phyloP scores from a whole-genome alignment of 2,797 vertebrate genomes.

The Mus spretus region DNA sequence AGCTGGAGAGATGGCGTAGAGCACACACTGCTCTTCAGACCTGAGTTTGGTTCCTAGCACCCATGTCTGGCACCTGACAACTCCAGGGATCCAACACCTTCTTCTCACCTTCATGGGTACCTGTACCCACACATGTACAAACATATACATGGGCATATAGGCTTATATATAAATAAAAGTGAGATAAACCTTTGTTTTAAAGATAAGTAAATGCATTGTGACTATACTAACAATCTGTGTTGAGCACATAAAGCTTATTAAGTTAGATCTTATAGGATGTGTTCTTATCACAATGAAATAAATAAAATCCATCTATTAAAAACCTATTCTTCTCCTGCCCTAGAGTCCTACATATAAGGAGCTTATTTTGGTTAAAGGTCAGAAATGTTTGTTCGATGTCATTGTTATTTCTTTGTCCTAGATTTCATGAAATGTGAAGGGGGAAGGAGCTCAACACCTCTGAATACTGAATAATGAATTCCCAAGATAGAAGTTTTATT shows the following conservation, averaged over 20 bases:
- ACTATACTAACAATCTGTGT: not conserved
- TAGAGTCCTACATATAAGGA: not conserved
- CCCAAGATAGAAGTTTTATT: not conserved
- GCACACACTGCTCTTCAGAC: not conserved
- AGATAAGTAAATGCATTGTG: not conserved
- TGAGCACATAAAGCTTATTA: not conserved
- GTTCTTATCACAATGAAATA: not conserved
- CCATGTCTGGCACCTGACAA: not conserved
- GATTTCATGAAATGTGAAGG: not conserved
- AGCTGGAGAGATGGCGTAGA: not conserved
- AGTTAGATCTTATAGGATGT: not conserved
- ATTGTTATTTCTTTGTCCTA: not conserved
- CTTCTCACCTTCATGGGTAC: not conserved
- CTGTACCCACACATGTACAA: not conserved
- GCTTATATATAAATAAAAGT: not conserved
- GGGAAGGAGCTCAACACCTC: not conserved
- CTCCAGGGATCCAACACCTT: not conserved
- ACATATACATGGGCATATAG: not conserved
- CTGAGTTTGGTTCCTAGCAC: not conserved
- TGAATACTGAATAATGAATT: slow-evolving; percentile 3
- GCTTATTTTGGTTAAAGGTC: not conserved
- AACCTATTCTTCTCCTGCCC: not conserved
- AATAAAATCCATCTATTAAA: not conserved
- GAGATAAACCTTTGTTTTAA: not conserved
- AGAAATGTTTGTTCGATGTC: not conserved